These are phyloP conservation scores for Alosa sapidissima DNA, from an alignment of 2,797 vertebrate genomes.

Conservation along the genomic window DNA sequence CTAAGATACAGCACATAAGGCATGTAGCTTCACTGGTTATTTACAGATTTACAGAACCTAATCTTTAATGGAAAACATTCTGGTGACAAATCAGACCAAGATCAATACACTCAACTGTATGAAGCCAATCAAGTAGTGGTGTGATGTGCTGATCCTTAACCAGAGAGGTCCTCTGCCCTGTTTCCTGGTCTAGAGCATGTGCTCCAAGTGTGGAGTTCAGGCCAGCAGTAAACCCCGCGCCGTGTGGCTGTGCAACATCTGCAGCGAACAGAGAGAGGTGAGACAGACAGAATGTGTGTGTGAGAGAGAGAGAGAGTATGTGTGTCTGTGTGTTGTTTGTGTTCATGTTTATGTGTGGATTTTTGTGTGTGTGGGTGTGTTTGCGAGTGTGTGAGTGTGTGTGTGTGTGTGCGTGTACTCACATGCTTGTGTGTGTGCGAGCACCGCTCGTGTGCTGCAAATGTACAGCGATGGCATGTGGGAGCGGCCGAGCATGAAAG, in stretches of 20 bases:
- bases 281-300: constrained; percentile 27
- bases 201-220: constrained; percentile 92
- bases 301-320: not conserved
- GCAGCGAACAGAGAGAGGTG: constrained; percentile 95
- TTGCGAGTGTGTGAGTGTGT: not conserved
- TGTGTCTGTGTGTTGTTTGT: not conserved
- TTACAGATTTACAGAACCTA: not conserved
- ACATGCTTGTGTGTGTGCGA: not conserved
- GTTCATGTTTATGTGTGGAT: not conserved
- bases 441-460: not conserved
- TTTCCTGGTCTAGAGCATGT: constrained; percentile 82
- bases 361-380: not conserved
- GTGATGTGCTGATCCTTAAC: not conserved
- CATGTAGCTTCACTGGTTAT: not conserved
- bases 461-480: constrained; percentile 9
- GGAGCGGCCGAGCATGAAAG: not conserved
- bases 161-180: not conserved
- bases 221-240: constrained; percentile 82
- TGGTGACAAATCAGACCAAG: not conserved
- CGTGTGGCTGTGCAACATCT: constrained; percentile 98
- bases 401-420: not conserved
- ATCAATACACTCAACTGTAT: not conserved
- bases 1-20: not conserved
- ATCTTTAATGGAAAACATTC: not conserved
- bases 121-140: not conserved